Evolutionary conservation across 2,113 vertebrate genomes (phyloP).

Genomic region (Mastomys natalensis): DNA sequence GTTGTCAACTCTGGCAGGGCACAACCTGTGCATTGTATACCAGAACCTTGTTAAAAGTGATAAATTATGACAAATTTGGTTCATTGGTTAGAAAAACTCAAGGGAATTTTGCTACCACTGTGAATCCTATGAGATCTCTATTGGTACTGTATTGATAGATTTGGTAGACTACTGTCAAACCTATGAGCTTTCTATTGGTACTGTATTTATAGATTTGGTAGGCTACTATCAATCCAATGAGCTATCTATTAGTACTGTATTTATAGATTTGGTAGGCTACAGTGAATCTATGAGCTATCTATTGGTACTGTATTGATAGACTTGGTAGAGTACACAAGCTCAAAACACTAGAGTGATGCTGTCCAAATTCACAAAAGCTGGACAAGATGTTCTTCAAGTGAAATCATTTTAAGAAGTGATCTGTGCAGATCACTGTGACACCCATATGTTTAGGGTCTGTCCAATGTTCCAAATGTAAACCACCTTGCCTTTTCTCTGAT

Average conservation of each 20-base stretch:
- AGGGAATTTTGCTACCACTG: background rate
- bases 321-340: background rate
- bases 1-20: background rate
- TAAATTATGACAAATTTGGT: background rate
- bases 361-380: background rate
- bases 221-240: background rate
- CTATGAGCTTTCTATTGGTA: too few species aligned
- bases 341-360: background rate
- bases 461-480: background rate
- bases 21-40: background rate
- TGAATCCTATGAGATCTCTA: too few species aligned
- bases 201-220: too few species aligned
- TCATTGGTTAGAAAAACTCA: constrained; percentile 41
- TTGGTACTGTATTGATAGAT: too few species aligned
- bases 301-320: background rate
- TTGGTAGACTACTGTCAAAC: too few species aligned
- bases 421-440: background rate
- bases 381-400: constrained; percentile 40
- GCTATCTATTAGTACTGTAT: background rate
- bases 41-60: background rate
- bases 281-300: background rate
- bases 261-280: background rate
- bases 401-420: background rate
- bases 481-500: background rate
- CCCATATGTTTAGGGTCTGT: background rate